Base-by-base conservation (phyloP, 2,888 invertebrate species). In the Nemotelus nigrinus region DNA sequence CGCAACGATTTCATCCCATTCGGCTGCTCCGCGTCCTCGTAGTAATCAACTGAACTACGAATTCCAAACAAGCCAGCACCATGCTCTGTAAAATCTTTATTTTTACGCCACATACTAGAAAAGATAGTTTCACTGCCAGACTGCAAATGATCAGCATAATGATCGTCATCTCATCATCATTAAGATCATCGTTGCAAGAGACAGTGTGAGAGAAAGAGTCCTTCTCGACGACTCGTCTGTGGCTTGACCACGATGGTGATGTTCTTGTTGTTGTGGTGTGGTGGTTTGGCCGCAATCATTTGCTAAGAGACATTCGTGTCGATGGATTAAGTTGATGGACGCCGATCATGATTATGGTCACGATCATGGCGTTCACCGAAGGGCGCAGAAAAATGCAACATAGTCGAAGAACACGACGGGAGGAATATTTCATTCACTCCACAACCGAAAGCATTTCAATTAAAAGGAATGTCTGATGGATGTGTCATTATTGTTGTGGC, bases 151-250 rank as follows among this genome's bases (percentile, higher is more conserved):
- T 74, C 60, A 55, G 60, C 74, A 60, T 74, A 57, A 71, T 55
- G 55, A 57, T 55, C 55, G 55, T 43, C 74, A 74, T 74, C 63
- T 25, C 60, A 74, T 60, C 63, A 74, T 74, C 74, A 74, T 74
- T 74, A 74, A 74, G 74, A 74, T 60, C 74, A 60, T 41, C 43
- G 8, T 63, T 63, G 60, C n/a, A 41, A n/a, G 44, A 44, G 43
- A 43, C 70, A 41, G 53, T 55, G 10, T 10, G 7, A 25, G 25
- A 25, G 25, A 10, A 10, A 53, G 53, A 7, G 57, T 57, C 57
- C 57, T 57, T 57, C 5, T 57, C 2, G 57, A 25, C 63, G 43
- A 41, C 41, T 63, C 10, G 3, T 5, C 3, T 25, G 57, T n/a
- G 57, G 57, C 10, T 25, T 25, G 25, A 25, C 25, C 25, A 25